Conservation (phyloP, 2,888 invertebrate genomes). For the Gastrophysa polygoni region DNA sequence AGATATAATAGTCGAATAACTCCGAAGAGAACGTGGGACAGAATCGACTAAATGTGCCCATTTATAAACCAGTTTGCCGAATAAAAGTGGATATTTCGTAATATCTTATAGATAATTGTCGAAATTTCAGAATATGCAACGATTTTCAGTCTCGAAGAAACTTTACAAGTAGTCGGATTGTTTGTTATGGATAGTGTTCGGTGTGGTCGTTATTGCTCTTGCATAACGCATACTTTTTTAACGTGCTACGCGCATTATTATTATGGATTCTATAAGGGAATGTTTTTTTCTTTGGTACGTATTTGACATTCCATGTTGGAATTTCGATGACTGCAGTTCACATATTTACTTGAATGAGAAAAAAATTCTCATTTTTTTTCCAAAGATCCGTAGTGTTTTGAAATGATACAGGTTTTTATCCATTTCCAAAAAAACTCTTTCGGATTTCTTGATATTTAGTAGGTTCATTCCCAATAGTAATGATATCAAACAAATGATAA, state of each 20-base stretch:
- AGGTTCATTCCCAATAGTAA: too few relatives aligned
- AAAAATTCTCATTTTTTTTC: too few relatives aligned
- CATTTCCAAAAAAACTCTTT: too few relatives aligned
- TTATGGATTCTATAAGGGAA: conserved; percentile 36
- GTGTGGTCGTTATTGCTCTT: neutral
- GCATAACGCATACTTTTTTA: neutral
- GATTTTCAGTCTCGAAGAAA: neutral
- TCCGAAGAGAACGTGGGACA: neutral
- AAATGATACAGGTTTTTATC: too few relatives aligned
- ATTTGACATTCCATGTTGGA: neutral
- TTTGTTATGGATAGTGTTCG: conserved; percentile 5
- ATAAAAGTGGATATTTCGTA: neutral
- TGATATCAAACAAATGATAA: too few relatives aligned
- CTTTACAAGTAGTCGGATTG: neutral
- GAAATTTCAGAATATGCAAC: neutral
- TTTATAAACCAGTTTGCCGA: neutral
- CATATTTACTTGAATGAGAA: too few relatives aligned
- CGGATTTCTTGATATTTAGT: too few relatives aligned
- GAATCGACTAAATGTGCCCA: neutral
- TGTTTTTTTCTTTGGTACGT: conserved; percentile 36
- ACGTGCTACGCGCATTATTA: conserved; percentile 14
- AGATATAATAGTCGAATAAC: neutral
- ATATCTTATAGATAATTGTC: neutral
- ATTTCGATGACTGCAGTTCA: too few relatives aligned
- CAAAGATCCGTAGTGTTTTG: too few relatives aligned